A percentile compares a stretch with the other conserved stretches of the same genome.
phyloP scores from a whole-genome alignment of 2,797 vertebrate genomes.

The Valencia hispanica region DNA sequence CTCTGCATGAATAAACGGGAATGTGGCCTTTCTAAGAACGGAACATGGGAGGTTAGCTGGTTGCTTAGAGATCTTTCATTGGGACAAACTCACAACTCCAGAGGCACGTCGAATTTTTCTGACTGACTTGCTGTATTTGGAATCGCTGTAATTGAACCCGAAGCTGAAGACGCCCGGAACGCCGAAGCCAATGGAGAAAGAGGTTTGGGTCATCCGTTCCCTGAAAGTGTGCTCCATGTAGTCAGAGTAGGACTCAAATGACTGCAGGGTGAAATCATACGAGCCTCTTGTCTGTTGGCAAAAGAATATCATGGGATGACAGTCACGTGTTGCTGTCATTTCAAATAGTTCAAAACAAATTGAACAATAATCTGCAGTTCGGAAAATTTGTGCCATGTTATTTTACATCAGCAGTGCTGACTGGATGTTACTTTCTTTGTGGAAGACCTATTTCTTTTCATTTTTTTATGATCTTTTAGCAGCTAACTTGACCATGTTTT shows the following conservation, averaged over 20 bases:
- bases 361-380: too few species aligned
- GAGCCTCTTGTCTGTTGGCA: slow-evolving; percentile 87
- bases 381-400: too few species aligned
- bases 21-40: background rate
- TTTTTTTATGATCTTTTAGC: too few species aligned
- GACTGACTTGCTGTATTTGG: slow-evolving; percentile 77
- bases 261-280: slow-evolving; percentile 83
- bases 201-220: slow-evolving; percentile 37
- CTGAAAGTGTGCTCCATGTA: slow-evolving; percentile 74
- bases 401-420: too few species aligned
- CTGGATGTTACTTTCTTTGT: too few species aligned
- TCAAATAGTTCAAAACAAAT: background rate
- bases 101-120: slow-evolving; percentile 82
- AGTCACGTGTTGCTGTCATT: background rate
- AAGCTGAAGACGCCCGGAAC: slow-evolving; percentile 71
- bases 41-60: background rate
- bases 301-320: background rate
- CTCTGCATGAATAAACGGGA: background rate
- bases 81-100: slow-evolving; percentile 77
- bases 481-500: too few species aligned
- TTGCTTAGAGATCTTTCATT: background rate
- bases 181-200: slow-evolving; percentile 73
- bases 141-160: slow-evolving; percentile 68
- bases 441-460: too few species aligned
- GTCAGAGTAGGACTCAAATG: slow-evolving; percentile 84